Evolutionary conservation across 2,797 vertebrate genomes (phyloP), one percentile per base, ranked within the genome.

Genomic region (Meda fulgida): DNA sequence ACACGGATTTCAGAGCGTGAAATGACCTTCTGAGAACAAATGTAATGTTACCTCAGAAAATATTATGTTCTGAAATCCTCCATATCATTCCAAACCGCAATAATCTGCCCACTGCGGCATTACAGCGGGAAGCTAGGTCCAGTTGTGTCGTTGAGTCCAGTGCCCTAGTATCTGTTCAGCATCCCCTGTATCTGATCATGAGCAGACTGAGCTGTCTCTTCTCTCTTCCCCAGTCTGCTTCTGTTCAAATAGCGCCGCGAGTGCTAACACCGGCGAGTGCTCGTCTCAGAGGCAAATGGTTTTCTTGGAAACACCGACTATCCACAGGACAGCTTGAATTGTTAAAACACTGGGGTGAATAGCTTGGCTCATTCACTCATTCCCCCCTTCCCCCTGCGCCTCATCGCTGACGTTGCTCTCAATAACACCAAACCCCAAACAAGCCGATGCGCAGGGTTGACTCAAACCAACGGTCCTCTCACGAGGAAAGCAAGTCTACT

Each of bases 371-470:
- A 91, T 92, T 89, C 90, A 85, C 81, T 82, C 85, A 76, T 84
- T 78, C 89, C 71, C 86, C 36, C 92, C 81, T 53, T 84, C 85
- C 86, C 92, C 94, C 92, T 92, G 92, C 90, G 90, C 90, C 89
- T 90, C 90, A 89, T 87, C 89, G 93, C 94, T 96, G 96, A 96
- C 95, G 96, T 96, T 93, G 94, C 92, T 87, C 91, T 93, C 93
- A 93, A 95, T 94, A 94, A 94, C 95, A 95, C 94, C 91, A 84
- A 53, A 86, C 85, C 84, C 84, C 38, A 71, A 70, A 67, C 76
- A 77, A 80, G n/a, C 78, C 81, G 60, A 87, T 46, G 86, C 80
- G 38, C 78, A 53, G 63, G 58, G 67, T 71, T 29, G 34, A 36
- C 58, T 53, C 78, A 81, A 70, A 85, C 77, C 40, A 84, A 73